These are phyloP conservation scores for Pseudorasbora parva DNA, from an alignment of 2,113 vertebrate species.

Conservation along the genomic window DNA sequence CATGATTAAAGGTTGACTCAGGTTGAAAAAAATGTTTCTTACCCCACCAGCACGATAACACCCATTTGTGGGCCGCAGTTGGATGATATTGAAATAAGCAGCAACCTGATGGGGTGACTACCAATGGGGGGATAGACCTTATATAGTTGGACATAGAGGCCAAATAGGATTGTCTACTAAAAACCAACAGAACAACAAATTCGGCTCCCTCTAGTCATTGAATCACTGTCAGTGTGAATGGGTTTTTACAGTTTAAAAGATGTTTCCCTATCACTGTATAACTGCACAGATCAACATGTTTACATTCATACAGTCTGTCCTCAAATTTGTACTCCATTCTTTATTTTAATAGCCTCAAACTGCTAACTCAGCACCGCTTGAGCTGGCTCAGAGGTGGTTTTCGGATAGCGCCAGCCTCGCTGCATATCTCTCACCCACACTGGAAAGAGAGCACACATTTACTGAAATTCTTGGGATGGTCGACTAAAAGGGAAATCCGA, in stretches of 20 bases:
- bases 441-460: slow-evolving; percentile 8
- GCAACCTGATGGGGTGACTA: not conserved
- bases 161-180: not conserved
- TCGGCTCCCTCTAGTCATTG: too few relatives aligned
- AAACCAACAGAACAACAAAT: not conserved
- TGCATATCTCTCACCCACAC: slow-evolving; percentile 13
- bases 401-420: too few relatives aligned
- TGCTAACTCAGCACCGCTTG: slow-evolving; percentile 17
- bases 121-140: not conserved
- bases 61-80: too few relatives aligned
- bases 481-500: slow-evolving; percentile 43
- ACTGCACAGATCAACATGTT: not conserved
- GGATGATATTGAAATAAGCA: too few relatives aligned
- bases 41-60: too few relatives aligned
- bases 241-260: too few relatives aligned
- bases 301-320: not conserved
- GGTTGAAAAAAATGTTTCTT: too few relatives aligned
- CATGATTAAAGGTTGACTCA: too few relatives aligned
- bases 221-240: too few relatives aligned
- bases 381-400: not conserved
- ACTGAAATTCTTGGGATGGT: slow-evolving; percentile 25
- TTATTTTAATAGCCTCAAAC: not conserved
- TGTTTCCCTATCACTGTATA: not conserved
- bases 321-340: not conserved
- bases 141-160: not conserved